Evolutionary conservation across 2,888 invertebrate species (phyloP), one percentile per base, ranked within the genome.

Genomic region (Deilephila porcellus): DNA sequence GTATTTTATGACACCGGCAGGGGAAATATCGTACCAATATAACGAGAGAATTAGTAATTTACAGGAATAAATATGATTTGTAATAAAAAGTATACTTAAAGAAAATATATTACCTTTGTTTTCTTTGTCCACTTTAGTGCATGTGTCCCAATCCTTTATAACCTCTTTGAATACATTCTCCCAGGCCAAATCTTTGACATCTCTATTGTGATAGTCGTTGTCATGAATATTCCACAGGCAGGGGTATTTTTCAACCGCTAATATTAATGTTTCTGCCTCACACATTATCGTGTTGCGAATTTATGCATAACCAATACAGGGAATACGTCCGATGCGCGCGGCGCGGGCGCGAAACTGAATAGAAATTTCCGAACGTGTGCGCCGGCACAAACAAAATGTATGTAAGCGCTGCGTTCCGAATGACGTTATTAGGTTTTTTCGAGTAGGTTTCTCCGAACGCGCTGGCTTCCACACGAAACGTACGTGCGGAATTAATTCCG

Each of bases 11-110:
- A 74, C 78, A 32, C 78, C 77, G 73, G 73, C 71, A 72, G 79
- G 79, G 45, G 78, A 78, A 80, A 29, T 78, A 64, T 76, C 78
- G 53, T 80, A 73, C 63, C 80, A 80, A 76, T 81, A 80, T 73
- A 80, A 72, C 67, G 72, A 77, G 32, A 79, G 78, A 73, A 78
- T 79, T 72, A 79, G 32, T 76, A 76, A 77, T 74, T 32, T 56
- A 74, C 37, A 37, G 37, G 37, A 37, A 37, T 37, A 37, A 37
- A 52, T 74, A 60, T 67, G 60, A 73, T 71, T 20, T 34, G 62
- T 60, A 62, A 73, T 67, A 37, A 67, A 71, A 73, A 20, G 25
- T 70, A 72, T 74, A 74, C 71, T 71, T 56, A 67, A 74, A 72
- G 64, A 72, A 37, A 37, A 37, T 37, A 37, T 37, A 73, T 77